Evolutionary conservation across 2,888 invertebrate species (phyloP).

Genomic region (Thera obeliscata): DNA sequence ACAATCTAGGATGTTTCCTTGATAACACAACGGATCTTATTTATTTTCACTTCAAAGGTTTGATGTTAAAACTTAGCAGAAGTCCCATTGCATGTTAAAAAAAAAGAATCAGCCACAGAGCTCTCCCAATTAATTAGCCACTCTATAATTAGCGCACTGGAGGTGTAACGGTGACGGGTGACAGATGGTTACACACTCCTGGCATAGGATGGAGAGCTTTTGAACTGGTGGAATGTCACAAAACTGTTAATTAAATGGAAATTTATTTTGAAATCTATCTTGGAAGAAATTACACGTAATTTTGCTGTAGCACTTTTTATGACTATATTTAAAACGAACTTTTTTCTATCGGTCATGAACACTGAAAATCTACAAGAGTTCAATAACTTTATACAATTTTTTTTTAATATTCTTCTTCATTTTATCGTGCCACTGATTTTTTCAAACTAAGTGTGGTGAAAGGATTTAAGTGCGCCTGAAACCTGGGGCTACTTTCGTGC

Average conservation of each 20-base stretch:
- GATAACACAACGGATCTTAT: neutral
- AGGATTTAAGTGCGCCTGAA: too few relatives aligned
- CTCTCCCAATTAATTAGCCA: constrained; percentile 71
- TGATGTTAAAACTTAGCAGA: constrained; percentile 1
- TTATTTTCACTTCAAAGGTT: neutral
- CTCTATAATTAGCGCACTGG: constrained; percentile 72
- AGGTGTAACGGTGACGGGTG: constrained; percentile 71
- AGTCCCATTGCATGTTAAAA: constrained; percentile 8
- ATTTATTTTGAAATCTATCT: constrained; percentile 66
- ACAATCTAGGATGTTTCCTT: neutral
- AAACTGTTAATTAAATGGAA: constrained; percentile 73
- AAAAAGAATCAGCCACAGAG: constrained; percentile 34
- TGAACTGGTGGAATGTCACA: constrained; percentile 65
- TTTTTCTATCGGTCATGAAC: neutral
- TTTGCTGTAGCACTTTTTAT: constrained; percentile 1
- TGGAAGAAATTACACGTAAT: constrained; percentile 24
- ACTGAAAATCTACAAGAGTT: too few relatives aligned
- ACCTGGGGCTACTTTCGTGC: too few relatives aligned
- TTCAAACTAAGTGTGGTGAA: too few relatives aligned
- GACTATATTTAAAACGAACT: neutral
- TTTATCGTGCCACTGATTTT: too few relatives aligned
- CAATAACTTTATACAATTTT: too few relatives aligned
- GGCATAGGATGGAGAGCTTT: constrained; percentile 63
- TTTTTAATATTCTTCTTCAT: too few relatives aligned
- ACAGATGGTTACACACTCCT: constrained; percentile 78